Evolutionary conservation across 2,113 vertebrate species (phyloP).

Genomic region (Odocoileus hemionus): DNA sequence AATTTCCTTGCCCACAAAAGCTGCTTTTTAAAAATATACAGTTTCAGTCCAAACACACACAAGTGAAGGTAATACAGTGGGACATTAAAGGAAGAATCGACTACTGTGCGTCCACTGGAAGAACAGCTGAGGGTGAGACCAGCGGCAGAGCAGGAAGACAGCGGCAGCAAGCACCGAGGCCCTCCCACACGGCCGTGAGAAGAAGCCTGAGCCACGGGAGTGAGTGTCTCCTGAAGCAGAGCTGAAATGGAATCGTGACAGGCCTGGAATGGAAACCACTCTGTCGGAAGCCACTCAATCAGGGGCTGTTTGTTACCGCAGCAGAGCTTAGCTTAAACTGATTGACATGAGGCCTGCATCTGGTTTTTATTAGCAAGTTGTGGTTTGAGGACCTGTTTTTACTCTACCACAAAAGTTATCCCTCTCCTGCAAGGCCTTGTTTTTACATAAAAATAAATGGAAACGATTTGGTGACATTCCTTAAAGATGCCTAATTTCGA

Average conservation of each 20-base stretch:
- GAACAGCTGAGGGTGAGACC: neutral
- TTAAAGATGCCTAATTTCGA: neutral
- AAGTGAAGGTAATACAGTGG: neutral
- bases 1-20: neutral
- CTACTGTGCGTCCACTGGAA: fast-evolving
- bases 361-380: neutral
- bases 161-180: neutral
- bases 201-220: neutral
- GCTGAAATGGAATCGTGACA: neutral
- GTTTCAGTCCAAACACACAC: neutral
- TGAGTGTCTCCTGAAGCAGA: neutral
- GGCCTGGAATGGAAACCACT: neutral
- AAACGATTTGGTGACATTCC: neutral
- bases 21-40: neutral
- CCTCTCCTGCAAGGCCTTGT: neutral
- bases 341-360: neutral
- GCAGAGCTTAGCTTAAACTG: neutral
- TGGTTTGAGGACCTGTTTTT: neutral
- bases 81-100: neutral
- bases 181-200: neutral
- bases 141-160: neutral
- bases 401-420: neutral
- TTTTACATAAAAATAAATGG: neutral
- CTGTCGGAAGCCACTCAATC: neutral
- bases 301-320: neutral